These are phyloP conservation scores for Gadopsis bispinosus DNA, from an alignment of 2,797 vertebrate species.

Conservation along the genomic window DNA sequence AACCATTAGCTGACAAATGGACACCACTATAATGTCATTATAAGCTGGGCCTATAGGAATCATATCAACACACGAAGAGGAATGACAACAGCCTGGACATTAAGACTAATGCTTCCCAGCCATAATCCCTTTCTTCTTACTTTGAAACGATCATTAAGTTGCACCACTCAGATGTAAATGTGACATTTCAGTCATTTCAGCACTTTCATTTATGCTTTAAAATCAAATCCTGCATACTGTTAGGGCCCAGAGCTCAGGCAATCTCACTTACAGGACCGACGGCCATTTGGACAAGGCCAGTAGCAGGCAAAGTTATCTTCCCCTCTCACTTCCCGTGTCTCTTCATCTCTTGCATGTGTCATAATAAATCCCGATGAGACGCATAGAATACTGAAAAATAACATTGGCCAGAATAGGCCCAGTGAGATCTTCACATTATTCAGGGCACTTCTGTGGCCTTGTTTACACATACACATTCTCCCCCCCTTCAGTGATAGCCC, in stretches of 20 bases:
- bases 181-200: constrained; percentile 46
- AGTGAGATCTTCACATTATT: constrained; percentile 36
- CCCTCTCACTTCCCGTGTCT: not conserved
- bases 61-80: constrained; percentile 54
- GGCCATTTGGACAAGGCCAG: constrained; percentile 14
- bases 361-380: constrained; percentile 22
- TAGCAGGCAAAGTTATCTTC: not conserved
- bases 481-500: constrained; percentile 41
- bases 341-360: constrained; percentile 17
- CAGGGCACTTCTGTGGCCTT: constrained; percentile 54
- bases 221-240: constrained; percentile 37
- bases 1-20: constrained; percentile 75
- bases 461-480: constrained; percentile 48
- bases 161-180: constrained; percentile 54
- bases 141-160: constrained; percentile 61
- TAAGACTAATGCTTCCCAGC: constrained; percentile 53
- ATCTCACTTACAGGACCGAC: constrained; percentile 9
- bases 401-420: constrained; percentile 1
- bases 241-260: constrained; percentile 27
- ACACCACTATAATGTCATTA: constrained; percentile 60
- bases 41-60: constrained; percentile 46
- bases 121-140: constrained; percentile 50
- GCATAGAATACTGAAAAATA: constrained; percentile 33
- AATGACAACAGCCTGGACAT: constrained; percentile 45
- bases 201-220: constrained; percentile 56